phyloP scores from a whole-genome alignment of 2,888 invertebrate species.

The Heliconius hortense region DNA sequence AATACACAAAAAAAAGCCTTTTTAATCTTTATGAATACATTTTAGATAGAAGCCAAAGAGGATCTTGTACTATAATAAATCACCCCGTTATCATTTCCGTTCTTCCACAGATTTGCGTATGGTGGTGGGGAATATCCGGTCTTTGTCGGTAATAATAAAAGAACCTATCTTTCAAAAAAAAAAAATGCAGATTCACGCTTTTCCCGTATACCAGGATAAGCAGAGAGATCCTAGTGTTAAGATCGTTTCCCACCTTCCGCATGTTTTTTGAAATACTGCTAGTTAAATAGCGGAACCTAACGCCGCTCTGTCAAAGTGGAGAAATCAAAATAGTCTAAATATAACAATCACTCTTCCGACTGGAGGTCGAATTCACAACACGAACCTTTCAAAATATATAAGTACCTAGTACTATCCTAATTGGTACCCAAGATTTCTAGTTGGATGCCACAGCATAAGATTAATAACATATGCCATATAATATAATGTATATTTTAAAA shows the following conservation, averaged over 20 bases:
- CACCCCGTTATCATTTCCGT: conserved; percentile 1
- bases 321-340: too few species aligned
- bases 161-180: not conserved
- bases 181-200: not conserved
- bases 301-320: too few species aligned
- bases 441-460: too few species aligned
- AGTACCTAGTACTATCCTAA: too few species aligned
- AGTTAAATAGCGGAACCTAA: not conserved
- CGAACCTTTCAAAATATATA: too few species aligned
- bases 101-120: not conserved
- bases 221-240: not conserved
- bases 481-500: too few species aligned
- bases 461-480: too few species aligned
- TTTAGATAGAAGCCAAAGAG: not conserved
- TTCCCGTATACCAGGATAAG: not conserved
- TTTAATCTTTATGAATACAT: not conserved
- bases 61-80: conserved; percentile 3
- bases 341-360: too few species aligned
- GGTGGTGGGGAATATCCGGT: not conserved
- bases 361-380: too few species aligned
- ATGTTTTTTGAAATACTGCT: not conserved
- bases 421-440: too few species aligned
- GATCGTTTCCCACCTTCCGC: too few species aligned
- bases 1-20: not conserved
- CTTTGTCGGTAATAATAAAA: not conserved